Conservation (phyloP, 2,888 invertebrate species). For the Endotricha flammealis region DNA sequence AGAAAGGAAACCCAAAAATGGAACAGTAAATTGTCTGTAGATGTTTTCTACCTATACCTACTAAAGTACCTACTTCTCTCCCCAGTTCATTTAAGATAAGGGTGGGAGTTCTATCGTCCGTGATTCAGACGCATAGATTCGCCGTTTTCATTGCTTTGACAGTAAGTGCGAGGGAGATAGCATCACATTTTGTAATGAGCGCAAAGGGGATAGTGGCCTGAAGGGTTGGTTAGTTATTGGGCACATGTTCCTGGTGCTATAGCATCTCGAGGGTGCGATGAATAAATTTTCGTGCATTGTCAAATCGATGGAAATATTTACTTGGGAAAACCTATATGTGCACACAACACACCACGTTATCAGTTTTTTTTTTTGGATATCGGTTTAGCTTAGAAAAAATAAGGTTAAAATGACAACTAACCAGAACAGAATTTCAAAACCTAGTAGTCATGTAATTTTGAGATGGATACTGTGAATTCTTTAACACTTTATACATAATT, state of each 20-base stretch:
- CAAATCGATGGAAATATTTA: constrained; percentile 18
- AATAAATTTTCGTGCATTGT: constrained; percentile 41
- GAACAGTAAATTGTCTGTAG: no score
- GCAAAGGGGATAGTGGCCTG: constrained; percentile 41
- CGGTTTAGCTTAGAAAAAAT: no score
- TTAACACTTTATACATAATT: no score
- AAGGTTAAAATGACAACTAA: no score
- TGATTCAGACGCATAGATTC: constrained; percentile 74
- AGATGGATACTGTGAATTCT: no score
- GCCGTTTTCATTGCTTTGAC: constrained; percentile 69
- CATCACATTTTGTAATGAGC: constrained; percentile 33
- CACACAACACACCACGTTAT: no score
- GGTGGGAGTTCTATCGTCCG: constrained; percentile 53
- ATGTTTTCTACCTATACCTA: constrained; percentile 8
- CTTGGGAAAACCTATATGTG: no score
- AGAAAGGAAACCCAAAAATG: no score
- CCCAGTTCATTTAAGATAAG: constrained; percentile 72
- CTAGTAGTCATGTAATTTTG: no score
- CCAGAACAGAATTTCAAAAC: no score
- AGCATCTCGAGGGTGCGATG: constrained; percentile 34
- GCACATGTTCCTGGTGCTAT: constrained; percentile 47
- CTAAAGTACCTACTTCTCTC: constrained; percentile 46
- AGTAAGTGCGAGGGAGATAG: constrained; percentile 51
- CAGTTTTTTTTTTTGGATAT: no score
- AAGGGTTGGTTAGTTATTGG: constrained; percentile 64